These are phyloP conservation scores for Ataeniobius toweri DNA, from an alignment of 2,797 vertebrate species.

Conservation along the genomic window DNA sequence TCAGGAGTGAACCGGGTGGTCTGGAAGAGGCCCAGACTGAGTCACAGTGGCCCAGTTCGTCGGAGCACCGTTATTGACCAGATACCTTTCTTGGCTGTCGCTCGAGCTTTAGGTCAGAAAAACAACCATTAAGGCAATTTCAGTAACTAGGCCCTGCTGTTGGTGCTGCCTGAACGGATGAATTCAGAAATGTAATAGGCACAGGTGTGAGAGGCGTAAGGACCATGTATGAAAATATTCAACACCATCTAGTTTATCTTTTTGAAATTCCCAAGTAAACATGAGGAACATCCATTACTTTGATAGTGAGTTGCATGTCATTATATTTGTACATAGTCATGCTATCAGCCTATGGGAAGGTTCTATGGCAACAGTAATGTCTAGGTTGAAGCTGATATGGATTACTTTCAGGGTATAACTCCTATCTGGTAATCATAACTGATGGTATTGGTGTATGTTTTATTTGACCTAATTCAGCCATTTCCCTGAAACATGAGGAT, in stretches of 20 bases:
- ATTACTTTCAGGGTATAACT: neutral
- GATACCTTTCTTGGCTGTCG: conserved; percentile 96
- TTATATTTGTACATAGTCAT: neutral
- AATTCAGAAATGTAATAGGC: neutral
- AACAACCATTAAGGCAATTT: neutral
- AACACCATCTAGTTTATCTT: neutral
- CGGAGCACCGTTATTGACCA: conserved; percentile 97
- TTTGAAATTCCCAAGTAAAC: neutral
- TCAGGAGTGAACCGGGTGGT: conserved; percentile 96
- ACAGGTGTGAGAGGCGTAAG: neutral
- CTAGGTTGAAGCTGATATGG: neutral
- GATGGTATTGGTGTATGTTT: neutral
- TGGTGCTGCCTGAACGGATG: neutral
- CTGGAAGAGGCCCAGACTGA: conserved; percentile 95
- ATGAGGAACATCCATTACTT: neutral
- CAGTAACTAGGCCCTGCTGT: neutral
- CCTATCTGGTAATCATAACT: neutral
- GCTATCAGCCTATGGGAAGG: neutral
- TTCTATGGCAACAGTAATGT: neutral
- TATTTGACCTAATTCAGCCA: neutral
- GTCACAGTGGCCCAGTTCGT: conserved; percentile 93
- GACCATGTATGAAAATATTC: neutral
- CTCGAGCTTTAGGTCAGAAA: conserved; percentile 90
- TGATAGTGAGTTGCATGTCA: neutral
- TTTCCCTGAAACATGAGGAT: neutral